A percentile compares a stretch with the other conserved stretches of the same genome.
These are phyloP conservation scores for Caenorhabditis inopinata DNA, from an alignment of 1,140 invertebrate species.

Conservation along the genomic window DNA sequence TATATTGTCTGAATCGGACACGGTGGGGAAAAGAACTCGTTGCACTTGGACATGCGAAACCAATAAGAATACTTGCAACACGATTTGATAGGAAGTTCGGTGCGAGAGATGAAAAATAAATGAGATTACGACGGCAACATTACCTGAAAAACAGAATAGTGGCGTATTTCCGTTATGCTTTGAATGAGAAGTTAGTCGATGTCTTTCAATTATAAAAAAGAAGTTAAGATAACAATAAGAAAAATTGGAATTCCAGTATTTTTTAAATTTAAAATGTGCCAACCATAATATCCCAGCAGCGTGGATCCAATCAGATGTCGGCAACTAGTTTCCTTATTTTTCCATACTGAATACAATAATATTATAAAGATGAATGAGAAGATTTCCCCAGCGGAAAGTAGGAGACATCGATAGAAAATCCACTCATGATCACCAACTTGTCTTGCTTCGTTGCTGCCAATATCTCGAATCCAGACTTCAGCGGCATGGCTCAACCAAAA, in stretches of 20 bases:
- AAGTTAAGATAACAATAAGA: too few species aligned
- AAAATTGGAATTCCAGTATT: too few species aligned
- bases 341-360: not conserved
- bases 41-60: slow-evolving; percentile 65
- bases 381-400: slow-evolving; percentile 53
- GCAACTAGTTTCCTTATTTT: not conserved
- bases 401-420: slow-evolving; percentile 60
- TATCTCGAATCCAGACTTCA: slow-evolving; percentile 58
- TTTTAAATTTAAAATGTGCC: slow-evolving; percentile 17
- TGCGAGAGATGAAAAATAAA: slow-evolving; percentile 62
- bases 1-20: not conserved
- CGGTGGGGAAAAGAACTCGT: slow-evolving; percentile 19
- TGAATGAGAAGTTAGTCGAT: too few species aligned
- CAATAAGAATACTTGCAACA: slow-evolving; percentile 58
- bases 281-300: slow-evolving; percentile 60
- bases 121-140: slow-evolving; percentile 60
- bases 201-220: too few species aligned
- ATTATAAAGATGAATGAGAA: slow-evolving; percentile 36
- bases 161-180: too few species aligned
- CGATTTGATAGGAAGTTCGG: slow-evolving; percentile 51
- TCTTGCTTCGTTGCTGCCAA: not conserved
- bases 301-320: slow-evolving; percentile 31
- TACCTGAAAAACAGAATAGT: too few species aligned
- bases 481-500: slow-evolving; percentile 62
- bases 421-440: slow-evolving; percentile 62